Evolutionary conservation across 2,113 vertebrate species (phyloP).

Genomic region (Coptodon rendalli): DNA sequence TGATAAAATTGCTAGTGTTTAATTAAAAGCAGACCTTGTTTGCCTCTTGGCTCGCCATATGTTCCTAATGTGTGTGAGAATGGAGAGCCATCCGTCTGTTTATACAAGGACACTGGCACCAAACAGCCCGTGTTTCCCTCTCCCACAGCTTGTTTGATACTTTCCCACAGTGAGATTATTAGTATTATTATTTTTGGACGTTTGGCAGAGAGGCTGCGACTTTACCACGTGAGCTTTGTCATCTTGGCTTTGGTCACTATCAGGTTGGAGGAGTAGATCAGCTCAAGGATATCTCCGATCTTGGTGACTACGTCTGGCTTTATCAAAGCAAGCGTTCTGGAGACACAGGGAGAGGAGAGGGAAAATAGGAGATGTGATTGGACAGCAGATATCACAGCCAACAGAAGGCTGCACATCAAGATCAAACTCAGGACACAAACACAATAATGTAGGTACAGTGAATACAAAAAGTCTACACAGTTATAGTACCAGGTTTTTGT

Average conservation of each 20-base stretch:
- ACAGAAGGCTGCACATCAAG: background rate
- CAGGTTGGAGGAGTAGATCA: constrained; percentile 80
- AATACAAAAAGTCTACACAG: background rate
- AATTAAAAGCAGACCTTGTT: constrained; percentile 1
- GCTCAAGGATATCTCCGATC: constrained; percentile 84
- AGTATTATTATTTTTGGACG: background rate
- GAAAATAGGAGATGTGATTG: background rate
- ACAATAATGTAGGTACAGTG: background rate
- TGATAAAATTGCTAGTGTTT: background rate
- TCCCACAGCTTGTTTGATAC: background rate
- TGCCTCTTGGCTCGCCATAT: constrained; percentile 3
- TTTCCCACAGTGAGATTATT: background rate
- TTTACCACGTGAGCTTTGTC: constrained; percentile 87
- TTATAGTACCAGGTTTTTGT: background rate
- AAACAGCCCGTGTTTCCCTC: background rate
- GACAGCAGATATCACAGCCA: background rate
- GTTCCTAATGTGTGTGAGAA: constrained; percentile 3
- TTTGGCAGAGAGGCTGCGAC: background rate
- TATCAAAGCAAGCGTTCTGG: constrained; percentile 88
- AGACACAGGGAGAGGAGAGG: background rate
- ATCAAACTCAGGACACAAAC: background rate
- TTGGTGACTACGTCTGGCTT: constrained; percentile 83
- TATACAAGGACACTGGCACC: background rate
- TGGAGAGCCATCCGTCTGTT: constrained; percentile 10
- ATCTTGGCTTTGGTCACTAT: constrained; percentile 94